These are phyloP conservation scores for Ambastaia sidthimunki DNA, from an alignment of 2,797 vertebrate genomes.

Conservation along the genomic window DNA sequence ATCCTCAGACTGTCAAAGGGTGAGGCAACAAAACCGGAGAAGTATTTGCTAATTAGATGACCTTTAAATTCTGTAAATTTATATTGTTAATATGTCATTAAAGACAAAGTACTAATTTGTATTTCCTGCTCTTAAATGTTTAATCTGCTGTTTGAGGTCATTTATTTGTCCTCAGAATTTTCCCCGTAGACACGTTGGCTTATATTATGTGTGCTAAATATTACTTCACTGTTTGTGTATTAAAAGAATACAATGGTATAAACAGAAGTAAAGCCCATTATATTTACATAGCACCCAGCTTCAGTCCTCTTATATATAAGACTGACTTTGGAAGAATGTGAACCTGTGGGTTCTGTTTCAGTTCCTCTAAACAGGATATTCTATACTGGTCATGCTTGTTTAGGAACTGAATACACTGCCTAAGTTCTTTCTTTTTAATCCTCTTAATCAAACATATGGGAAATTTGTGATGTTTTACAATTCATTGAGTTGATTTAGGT, in stretches of 20 bases:
- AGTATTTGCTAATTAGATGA: neutral
- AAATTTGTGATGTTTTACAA: neutral
- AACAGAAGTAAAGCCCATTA: neutral
- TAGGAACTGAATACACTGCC: neutral
- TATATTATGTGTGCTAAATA: neutral
- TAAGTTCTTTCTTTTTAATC: too few species aligned
- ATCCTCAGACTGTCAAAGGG: slow-evolving; percentile 74
- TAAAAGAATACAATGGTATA: neutral
- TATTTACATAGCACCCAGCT: neutral
- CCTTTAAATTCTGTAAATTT: too few species aligned
- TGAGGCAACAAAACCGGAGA: slow-evolving; percentile 53
- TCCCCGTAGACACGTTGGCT: neutral
- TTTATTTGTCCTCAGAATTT: neutral
- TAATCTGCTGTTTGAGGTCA: neutral
- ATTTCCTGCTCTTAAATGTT: neutral
- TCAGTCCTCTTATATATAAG: neutral
- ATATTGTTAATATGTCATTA: too few species aligned
- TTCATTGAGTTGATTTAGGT: neutral
- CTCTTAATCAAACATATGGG: neutral
- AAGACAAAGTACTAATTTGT: neutral
- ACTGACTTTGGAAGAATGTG: neutral
- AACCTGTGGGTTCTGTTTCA: slow-evolving; percentile 6
- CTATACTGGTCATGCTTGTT: neutral
- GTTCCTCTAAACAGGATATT: neutral
- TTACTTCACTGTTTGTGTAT: neutral